phyloP scores from a whole-genome alignment of 2,888 invertebrate species.

The Homarus gammarus region DNA sequence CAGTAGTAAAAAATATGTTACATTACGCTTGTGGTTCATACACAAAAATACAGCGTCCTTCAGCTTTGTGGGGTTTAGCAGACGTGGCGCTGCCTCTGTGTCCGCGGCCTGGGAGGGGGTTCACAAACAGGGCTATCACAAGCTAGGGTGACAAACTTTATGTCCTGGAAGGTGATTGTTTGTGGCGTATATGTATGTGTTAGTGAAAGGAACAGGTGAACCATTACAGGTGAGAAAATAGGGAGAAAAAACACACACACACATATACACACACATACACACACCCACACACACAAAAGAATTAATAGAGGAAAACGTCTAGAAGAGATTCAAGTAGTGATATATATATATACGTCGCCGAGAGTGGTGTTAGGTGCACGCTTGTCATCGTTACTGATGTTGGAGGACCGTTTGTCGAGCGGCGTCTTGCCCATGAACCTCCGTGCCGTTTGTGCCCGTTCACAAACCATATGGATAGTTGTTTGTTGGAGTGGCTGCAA shows the following conservation, averaged over 20 bases:
- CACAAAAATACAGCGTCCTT: constrained; percentile 6
- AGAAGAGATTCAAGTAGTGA: no score
- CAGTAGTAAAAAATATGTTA: no score
- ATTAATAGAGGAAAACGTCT: constrained; percentile 2
- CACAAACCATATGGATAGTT: constrained; percentile 66
- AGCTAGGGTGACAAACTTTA: no score
- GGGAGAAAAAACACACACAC: neutral
- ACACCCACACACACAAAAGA: neutral
- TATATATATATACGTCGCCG: constrained; percentile 61
- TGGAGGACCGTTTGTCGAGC: constrained; percentile 44
- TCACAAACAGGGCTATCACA: neutral
- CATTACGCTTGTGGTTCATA: neutral
- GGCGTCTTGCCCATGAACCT: constrained; percentile 36
- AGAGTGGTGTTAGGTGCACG: constrained; percentile 34
- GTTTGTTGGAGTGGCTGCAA: constrained; percentile 63
- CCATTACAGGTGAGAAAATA: no score
- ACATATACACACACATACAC: constrained; percentile 14
- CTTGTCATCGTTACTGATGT: constrained; percentile 53
- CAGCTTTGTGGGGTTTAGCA: neutral
- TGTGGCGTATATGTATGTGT: neutral
- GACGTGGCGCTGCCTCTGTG: neutral
- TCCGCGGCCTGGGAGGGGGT: constrained; percentile 18
- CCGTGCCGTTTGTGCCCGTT: constrained; percentile 55
- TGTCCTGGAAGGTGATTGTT: no score
- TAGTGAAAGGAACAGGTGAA: neutral